phyloP scores from a whole-genome alignment of 2,113 vertebrate species.

The Lagopus muta region DNA sequence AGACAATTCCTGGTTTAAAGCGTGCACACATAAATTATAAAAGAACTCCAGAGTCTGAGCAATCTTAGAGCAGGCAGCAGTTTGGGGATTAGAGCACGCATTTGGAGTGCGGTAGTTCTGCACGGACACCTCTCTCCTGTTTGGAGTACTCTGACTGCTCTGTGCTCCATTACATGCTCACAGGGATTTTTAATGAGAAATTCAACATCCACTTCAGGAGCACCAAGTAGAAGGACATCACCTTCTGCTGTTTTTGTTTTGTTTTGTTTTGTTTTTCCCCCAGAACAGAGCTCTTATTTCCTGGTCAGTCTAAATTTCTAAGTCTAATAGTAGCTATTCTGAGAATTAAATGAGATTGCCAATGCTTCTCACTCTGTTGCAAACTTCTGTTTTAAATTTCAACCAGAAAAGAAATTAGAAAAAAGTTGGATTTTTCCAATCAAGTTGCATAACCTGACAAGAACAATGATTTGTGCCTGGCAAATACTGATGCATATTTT shows the following conservation, averaged over 20 bases:
- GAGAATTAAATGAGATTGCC: not conserved
- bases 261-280: not conserved
- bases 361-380: not conserved
- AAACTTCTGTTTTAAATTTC: not conserved
- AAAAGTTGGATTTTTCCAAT: slow-evolving; percentile 34
- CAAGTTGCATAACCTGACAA: slow-evolving; percentile 30
- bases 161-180: not conserved
- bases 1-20: not conserved
- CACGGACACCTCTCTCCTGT: not conserved
- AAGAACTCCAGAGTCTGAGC: not conserved
- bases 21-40: not conserved
- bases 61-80: not conserved
- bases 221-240: not conserved
- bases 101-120: not conserved
- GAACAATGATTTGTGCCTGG: slow-evolving; percentile 6
- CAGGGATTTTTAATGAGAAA: slow-evolving; percentile 17
- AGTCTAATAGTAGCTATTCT: not conserved
- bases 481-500: not conserved
- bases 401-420: not conserved
- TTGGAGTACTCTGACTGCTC: not conserved
- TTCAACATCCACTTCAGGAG: slow-evolving; percentile 5
- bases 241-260: not conserved
- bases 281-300: not conserved
- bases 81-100: not conserved
- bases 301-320: not conserved